Evolutionary conservation across 2,888 invertebrate genomes (phyloP).

Genomic region (Ecliptopera silaceata): DNA sequence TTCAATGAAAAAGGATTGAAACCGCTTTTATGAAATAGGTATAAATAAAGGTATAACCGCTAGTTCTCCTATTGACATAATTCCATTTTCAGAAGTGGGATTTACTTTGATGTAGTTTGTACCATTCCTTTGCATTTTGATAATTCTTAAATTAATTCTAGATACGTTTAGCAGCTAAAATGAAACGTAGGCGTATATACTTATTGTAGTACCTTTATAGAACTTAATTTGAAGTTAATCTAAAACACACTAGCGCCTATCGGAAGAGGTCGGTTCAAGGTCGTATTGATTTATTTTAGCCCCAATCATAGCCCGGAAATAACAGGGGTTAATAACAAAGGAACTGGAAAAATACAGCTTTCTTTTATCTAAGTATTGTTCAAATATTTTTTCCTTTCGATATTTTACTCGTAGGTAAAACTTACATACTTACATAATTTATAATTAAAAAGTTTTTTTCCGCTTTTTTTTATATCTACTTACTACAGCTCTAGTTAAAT

Average conservation of each 20-base stretch:
- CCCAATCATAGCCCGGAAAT: neutral
- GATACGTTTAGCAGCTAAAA: no score
- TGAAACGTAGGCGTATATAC: neutral
- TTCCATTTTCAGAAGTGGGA: conserved; percentile 10
- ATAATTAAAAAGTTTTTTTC: no score
- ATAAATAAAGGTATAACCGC: neutral
- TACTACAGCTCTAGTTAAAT: conserved; percentile 3
- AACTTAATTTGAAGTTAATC: neutral
- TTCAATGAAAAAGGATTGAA: conserved; percentile 48
- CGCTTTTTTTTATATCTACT: no score
- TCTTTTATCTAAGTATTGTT: no score
- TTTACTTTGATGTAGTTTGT: neutral
- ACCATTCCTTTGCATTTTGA: neutral
- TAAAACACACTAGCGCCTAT: neutral
- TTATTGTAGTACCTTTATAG: neutral
- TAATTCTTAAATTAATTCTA: neutral
- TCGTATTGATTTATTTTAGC: neutral
- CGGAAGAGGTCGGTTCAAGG: neutral
- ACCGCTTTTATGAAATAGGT: conserved; percentile 14
- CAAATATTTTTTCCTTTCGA: no score
- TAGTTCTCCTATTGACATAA: conserved; percentile 16
- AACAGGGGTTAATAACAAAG: neutral
- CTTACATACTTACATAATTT: no score
- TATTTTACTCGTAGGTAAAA: no score
- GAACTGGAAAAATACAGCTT: neutral